Percentiles rank a stretch among this genome's conserved stretches.
phyloP scores from a whole-genome alignment of 2,797 vertebrate genomes.

The Galago senegalensis region DNA sequence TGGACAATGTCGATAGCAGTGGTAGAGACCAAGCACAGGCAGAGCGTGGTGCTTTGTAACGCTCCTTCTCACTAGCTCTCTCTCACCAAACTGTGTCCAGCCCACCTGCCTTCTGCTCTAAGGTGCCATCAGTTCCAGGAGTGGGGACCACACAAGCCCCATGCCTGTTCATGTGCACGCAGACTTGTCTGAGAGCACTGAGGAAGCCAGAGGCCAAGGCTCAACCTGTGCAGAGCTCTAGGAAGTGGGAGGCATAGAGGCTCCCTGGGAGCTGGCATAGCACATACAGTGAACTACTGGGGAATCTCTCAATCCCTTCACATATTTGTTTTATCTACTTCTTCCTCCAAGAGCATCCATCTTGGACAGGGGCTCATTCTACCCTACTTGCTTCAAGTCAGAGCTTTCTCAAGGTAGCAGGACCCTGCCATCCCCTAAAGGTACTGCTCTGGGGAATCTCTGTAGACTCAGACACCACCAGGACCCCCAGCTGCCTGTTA shows the following conservation, averaged over 20 bases:
- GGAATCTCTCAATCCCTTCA: neutral
- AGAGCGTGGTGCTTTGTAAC: neutral
- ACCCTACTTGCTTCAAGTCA: neutral
- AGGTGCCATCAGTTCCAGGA: neutral
- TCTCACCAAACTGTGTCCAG: conserved; percentile 1
- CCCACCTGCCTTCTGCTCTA: neutral
- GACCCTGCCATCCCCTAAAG: fast-evolving
- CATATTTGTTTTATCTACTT: neutral
- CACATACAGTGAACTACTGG: fast-evolving
- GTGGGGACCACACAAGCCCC: fast-evolving
- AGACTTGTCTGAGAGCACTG: neutral
- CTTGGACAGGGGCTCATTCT: neutral
- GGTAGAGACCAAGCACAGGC: conserved; percentile 65
- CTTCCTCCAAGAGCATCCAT: neutral
- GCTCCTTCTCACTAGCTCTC: neutral
- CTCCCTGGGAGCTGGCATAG: neutral
- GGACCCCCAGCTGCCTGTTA: neutral
- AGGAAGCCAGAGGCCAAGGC: neutral
- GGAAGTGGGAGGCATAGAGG: neutral
- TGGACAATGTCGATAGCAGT: conserved; percentile 78
- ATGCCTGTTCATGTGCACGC: neutral
- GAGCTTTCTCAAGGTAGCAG: neutral
- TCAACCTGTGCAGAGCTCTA: neutral
- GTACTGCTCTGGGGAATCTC: neutral
- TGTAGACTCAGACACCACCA: neutral